phyloP scores from a whole-genome alignment of 2,113 vertebrate species.

The Indicator maculatus region DNA sequence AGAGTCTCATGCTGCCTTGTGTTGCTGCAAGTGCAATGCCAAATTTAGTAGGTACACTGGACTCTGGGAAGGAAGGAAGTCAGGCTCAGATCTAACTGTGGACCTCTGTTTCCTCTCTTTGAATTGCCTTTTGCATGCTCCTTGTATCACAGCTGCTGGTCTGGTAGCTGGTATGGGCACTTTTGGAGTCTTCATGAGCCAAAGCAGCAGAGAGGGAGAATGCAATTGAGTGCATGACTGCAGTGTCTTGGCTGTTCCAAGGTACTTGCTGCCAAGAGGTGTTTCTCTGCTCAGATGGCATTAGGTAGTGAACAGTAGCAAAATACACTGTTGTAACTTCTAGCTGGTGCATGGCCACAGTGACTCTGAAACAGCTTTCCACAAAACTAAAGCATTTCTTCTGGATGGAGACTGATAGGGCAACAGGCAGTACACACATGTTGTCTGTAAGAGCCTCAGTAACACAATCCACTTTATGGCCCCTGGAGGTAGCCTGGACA shows the following conservation, averaged over 20 bases:
- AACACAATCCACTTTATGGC: rapidly evolving
- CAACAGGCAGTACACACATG: background rate
- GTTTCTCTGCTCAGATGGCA: background rate
- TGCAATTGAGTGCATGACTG: background rate
- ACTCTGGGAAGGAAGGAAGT: background rate
- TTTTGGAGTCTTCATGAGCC: background rate
- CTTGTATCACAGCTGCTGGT: background rate
- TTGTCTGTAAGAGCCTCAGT: background rate
- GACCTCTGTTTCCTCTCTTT: background rate
- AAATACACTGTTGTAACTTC: background rate
- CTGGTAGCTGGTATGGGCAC: background rate
- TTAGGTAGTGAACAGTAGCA: background rate
- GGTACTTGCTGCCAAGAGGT: background rate
- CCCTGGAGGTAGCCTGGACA: background rate
- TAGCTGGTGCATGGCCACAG: background rate
- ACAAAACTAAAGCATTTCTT: background rate
- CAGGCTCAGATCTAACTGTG: background rate
- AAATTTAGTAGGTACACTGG: background rate
- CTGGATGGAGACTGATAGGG: background rate
- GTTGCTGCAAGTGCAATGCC: background rate
- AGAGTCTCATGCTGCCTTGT: background rate
- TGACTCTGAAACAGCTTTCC: background rate
- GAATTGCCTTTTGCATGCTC: background rate
- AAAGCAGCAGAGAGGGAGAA: background rate
- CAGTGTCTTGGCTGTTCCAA: background rate